Percentiles rank a stretch among this genome's conserved stretches.
phyloP scores from a whole-genome alignment of 1,140 invertebrate species.

The Chrysopa pallens region DNA sequence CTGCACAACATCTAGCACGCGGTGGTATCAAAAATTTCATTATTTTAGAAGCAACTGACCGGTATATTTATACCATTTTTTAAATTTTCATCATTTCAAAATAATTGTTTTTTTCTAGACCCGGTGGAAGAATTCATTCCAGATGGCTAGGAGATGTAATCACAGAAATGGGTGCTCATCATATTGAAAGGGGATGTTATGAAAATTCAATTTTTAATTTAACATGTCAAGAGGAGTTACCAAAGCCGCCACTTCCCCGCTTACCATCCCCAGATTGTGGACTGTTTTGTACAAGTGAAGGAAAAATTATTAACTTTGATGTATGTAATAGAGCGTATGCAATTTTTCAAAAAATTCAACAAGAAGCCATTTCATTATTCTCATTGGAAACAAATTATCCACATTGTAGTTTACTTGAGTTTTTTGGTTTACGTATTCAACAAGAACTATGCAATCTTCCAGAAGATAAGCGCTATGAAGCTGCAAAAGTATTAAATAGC shows the following conservation, averaged over 20 bases:
- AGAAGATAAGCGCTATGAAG: conserved; percentile 45
- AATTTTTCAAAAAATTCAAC: conserved; percentile 39
- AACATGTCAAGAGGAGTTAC: conserved; percentile 40
- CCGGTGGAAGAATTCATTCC: conserved; percentile 53
- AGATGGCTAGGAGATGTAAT: conserved; percentile 52
- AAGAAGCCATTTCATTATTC: conserved; percentile 39
- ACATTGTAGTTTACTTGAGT: conserved; percentile 23
- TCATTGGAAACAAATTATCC: conserved; percentile 2
- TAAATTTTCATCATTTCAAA: not conserved
- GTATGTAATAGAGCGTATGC: conserved; percentile 40
- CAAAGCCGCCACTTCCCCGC: conserved; percentile 29
- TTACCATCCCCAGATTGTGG: conserved; percentile 26
- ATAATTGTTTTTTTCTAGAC: conserved; percentile 19
- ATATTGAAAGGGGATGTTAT: conserved; percentile 40
- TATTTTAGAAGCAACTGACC: conserved; percentile 53
- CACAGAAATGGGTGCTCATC: conserved; percentile 51
- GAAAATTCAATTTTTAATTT: conserved; percentile 44
- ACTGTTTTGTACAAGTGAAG: conserved; percentile 44
- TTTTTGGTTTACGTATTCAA: conserved; percentile 40
- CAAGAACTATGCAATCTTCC: conserved; percentile 46
- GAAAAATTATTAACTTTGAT: conserved; percentile 37
- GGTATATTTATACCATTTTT: conserved; percentile 24
- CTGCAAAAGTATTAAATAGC: conserved; percentile 42
- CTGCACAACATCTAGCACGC: conserved; percentile 45
- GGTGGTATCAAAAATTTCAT: conserved; percentile 49